Percentiles rank a stretch among this genome's conserved stretches.
Conservation (phyloP, 2,888 invertebrate genomes). For the Ligdia adustata region DNA sequence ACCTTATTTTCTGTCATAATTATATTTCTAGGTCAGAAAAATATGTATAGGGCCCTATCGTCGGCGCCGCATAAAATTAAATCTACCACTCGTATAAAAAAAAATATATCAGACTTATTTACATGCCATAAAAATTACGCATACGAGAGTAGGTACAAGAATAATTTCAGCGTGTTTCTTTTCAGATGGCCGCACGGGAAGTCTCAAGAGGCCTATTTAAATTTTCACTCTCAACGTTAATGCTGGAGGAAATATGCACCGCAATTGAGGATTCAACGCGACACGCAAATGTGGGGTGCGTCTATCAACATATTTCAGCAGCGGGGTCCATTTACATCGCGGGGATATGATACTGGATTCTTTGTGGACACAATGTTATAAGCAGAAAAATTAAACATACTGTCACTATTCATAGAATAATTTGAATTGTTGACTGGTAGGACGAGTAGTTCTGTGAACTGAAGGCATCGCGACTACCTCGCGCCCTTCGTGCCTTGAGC, state of each 20-base stretch:
- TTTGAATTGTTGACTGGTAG: no score
- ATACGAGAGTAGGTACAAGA: conserved; percentile 3
- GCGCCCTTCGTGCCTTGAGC: no score
- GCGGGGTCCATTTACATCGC: conserved; percentile 19
- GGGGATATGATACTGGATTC: background rate
- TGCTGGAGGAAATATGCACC: conserved; percentile 34
- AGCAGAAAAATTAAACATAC: no score
- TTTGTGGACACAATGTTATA: no score
- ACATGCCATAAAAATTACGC: conserved; percentile 15
- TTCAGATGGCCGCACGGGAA: conserved; percentile 17
- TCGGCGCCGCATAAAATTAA: conserved; percentile 9
- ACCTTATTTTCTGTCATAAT: no score
- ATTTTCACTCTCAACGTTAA: conserved; percentile 34
- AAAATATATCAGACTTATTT: conserved; percentile 11
- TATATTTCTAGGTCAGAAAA: no score
- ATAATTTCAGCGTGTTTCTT: conserved; percentile 23
- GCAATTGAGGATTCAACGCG: conserved; percentile 43
- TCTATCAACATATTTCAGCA: conserved; percentile 39
- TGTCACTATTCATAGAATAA: no score
- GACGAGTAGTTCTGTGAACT: no score
- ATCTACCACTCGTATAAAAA: conserved; percentile 10
- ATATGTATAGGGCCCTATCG: no score
- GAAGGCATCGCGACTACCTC: no score
- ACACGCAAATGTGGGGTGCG: conserved; percentile 47
- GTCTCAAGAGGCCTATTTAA: conserved; percentile 28